Evolutionary conservation across 2,797 vertebrate species (phyloP), one percentile per base, ranked within the genome.

Genomic region (Xiphorhynchus erythropygius): DNA sequence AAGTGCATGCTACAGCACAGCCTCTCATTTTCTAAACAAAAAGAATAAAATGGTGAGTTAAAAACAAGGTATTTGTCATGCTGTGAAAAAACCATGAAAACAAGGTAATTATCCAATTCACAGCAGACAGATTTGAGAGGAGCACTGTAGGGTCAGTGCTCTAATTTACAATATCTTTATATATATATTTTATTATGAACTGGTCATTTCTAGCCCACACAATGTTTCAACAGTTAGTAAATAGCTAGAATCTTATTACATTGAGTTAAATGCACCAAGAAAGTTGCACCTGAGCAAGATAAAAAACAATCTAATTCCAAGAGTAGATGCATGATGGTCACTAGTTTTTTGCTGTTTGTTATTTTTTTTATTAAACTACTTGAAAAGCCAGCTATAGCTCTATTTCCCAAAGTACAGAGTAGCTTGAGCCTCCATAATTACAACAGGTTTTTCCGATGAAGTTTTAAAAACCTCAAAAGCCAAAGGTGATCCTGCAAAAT

Each of bases 351-450:
- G 10, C 9, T 17, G 17, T 27, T 24, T 12, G 39, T 41, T 11
- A 42, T 13, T n/a, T 60, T 64, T 65, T 37, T 47, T 17, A 49
- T 28, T 30, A 81, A 68, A 28, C 13, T 37, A 57, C 14, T 63
- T 73, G 28, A 50, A 88, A 92, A 87, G 41, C 4, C 18, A 87
- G 10, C 18, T 27, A 46, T 2, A 11, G 18, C 11, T 63, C 18
- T 37, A 47, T 32, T 62, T 86, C 25, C n/a, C 3, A 24, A 83
- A 82, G 23, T 2, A 44, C 2, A 33, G 1, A 69, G 30, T 6
- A 82, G 35, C 16, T 39, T n/a, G 5, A 76, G 33, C 25, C 18
- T 64, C 27, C 39, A 13, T 0, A 0, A 68, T 65, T n/a, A 42
- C 2, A 23, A 7, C 4, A 59, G 5, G 18, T 50, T 71, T 71